Conservation (phyloP, 1,140 invertebrate genomes). For the Drosophila tani region DNA sequence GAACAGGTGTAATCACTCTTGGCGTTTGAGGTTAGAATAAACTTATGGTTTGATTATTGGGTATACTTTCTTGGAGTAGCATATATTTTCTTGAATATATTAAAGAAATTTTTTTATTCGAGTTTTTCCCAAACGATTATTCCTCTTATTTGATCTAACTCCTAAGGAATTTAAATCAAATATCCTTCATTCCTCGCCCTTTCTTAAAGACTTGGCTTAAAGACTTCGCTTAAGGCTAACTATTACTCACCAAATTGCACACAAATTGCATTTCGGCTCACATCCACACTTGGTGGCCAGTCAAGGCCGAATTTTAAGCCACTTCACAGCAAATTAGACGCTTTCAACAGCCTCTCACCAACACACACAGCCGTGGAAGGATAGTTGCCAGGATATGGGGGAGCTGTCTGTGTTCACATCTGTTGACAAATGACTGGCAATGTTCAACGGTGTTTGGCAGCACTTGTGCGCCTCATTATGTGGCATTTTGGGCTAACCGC, state of each 20-base stretch:
- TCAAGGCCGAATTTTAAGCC: conserved; percentile 62
- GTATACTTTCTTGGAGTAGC: no score
- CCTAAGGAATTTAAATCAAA: not conserved
- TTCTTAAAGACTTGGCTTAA: not conserved
- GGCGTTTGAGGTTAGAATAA: not conserved
- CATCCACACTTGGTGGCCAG: conserved; percentile 14
- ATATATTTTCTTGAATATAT: no score
- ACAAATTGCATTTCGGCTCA: conserved; percentile 52
- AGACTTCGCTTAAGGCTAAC: not conserved
- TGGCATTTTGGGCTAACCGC: conserved; percentile 79
- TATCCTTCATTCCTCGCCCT: not conserved
- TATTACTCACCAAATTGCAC: not conserved
- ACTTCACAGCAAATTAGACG: conserved; percentile 77
- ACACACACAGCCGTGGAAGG: conserved; percentile 4
- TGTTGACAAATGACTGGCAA: conserved; percentile 78
- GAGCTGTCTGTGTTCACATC: conserved; percentile 38
- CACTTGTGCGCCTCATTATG: conserved; percentile 82
- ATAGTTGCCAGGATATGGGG: conserved; percentile 15
- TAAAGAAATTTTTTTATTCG: no score
- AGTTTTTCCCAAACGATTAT: no score
- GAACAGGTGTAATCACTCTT: not conserved
- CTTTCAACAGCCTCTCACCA: conserved; percentile 68
- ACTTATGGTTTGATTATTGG: not conserved
- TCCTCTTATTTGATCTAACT: no score
- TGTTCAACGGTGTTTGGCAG: conserved; percentile 81